Evolutionary conservation across 1,140 invertebrate genomes (phyloP), one percentile per base, ranked within the genome.

Genomic region (Melanaphis sacchari): DNA sequence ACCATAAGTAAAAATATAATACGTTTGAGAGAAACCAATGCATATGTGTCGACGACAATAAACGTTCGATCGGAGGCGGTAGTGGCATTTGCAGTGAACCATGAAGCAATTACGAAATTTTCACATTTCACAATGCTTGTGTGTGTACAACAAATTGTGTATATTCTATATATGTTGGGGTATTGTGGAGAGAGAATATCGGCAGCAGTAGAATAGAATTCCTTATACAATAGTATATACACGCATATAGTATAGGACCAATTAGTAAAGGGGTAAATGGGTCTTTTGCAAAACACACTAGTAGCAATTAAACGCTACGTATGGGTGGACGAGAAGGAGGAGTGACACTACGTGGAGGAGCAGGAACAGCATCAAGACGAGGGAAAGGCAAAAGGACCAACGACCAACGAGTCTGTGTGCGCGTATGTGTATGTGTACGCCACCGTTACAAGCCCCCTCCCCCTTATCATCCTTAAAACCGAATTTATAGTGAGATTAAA

Each of bases 241-340:
- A n/a, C 38, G 22, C 81, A 36, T 82, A 40, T 46, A 36, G 11
- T 46, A 21, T 24, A 36, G 43, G 43, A 89, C 87, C 90, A 91
- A 91, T 91, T 91, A 91, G 90, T 91, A 91, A 89, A 76, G 66
- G 59, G 66, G 59, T 46, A 91, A 91, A 91, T 82, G 59, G 90
- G 40, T 91, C 26, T 81, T 91, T 91, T 49, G 66, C 90, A 82
- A 66, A 91, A 81, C 90, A 82, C 54, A 36, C 40, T 91, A 26
- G 26, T 41, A 54, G 90, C 90, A 91, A 91, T 81, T 91, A 91
- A 81, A 91, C 41, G 41, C 40, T 38, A 90, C 49, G 41, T 18
- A 38, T 52, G 8, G 22, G 90, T n/a, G 54, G 52, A 40, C 31
- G 36, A 22, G 43, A 21, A 38, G 46, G 46, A 89, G 49, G 49